Base-by-base conservation (phyloP, 2,797 vertebrate genomes). In the Discoglossus pictus region DNA sequence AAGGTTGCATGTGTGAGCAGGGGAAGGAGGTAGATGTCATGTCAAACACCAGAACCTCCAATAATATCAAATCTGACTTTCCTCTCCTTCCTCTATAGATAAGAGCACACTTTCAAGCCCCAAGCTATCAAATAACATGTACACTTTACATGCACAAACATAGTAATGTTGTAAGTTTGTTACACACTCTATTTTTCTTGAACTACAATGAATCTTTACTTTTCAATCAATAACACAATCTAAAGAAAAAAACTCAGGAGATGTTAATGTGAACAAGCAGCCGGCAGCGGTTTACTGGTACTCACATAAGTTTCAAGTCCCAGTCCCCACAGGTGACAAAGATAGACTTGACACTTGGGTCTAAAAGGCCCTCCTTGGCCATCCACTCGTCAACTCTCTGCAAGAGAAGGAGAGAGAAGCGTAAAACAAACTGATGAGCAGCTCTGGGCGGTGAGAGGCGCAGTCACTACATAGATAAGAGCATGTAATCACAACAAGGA, bases 291-390 rank as follows among this genome's bases (percentile, higher is more conserved):
- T n/a, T n/a, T n/a, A n/a, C 67, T 78, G 73, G 81, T 89, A 88
- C 90, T 91, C 83, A 91, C 90, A 92, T 92, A 79, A 89, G 88
- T 88, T 91, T 92, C 80, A 92, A 87, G 83, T 91, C 90, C 90
- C 90, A 92, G 79, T 92, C 90, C 79, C 90, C 90, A 75, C 90
- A 92, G 83, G 90, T 92, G 81, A 92, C 90, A 84, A 92, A 92
- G 84, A 91, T 90, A 59, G 89, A 92, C 83, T 90, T 91, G 82
- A 90, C 84, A 76, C 88, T 89, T 75, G 90, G 89, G 82, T 91
- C 88, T 84, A 91, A 82, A 76, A 92, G 88, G 75, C 89, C 90
- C 87, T 92, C 89, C 73, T 90, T 89, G 21, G 84, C 88, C 90
- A 92, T 92, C 90, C 90, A 91, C 73, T 90, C 89, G 80, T 90